Evolutionary conservation across 2,113 vertebrate species (phyloP), one percentile per base, ranked within the genome.

Genomic region (Chaetodon trifascialis): DNA sequence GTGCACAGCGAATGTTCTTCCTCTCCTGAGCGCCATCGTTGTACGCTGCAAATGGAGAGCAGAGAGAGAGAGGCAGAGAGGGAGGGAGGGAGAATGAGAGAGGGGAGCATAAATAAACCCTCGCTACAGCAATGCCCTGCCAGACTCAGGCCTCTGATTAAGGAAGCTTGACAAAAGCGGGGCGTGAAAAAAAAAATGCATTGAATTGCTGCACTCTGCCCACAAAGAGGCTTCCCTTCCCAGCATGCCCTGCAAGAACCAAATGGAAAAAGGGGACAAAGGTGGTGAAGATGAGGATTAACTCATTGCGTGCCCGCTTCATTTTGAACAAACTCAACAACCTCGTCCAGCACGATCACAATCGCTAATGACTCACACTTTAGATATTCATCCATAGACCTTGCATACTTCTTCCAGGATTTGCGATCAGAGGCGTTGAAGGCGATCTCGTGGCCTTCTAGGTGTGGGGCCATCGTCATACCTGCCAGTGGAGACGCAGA

Each of bases 381-480:
- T 47, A 99, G 95, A 88, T 97, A 97, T 68, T 91, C 93, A 47
- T 98, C 96, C 95, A 99, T 93, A 68, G 93, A 96, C 73, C 95
- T 93, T 62, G 96, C 94, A 0, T 98, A 99, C 74, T 96, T 96
- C 83, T 90, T 95, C 98, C 98, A 99, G 0, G 97, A 97, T 85
- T 90, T 95, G 74, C 94, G 96, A 76, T 97, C 94, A 14, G 96
- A 97, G 65, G 95, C 90, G 0, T 97, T 98, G 89, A 99, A 99
- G 87, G 91, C 91, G 63, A 98, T 97, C 75, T 96, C 96, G 70
- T 97, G 96, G 69, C 96, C 97, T 34, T 94, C 93, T 84, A 96
- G 85, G 77, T 97, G 95, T 0, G 98, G 98, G 73, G 96, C 95
- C 94, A 99, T 98, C 93, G 97, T 98, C 93, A 99, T 96, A 94